Base-by-base conservation (phyloP, 1,140 invertebrate species). In the Ceratoteleas bidentatus region DNA sequence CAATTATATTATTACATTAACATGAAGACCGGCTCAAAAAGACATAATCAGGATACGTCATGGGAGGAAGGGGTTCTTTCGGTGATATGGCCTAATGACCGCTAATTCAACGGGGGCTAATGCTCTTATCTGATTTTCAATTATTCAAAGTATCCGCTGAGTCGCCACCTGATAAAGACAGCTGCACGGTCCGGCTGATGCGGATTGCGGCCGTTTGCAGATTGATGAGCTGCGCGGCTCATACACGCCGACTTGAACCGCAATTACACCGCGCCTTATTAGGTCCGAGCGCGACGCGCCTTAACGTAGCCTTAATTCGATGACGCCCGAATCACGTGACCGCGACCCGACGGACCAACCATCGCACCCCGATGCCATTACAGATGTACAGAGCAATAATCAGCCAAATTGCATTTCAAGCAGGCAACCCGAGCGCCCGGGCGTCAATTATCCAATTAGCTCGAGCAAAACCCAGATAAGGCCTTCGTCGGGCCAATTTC, bases 1-100 rank as follows among this genome's bases (percentile, higher is more conserved):
- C 52, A 54, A 54, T 54, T 54, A 54, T 54, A 34, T 54, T 54
- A 54, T 54, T 54, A 54, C 24, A 54, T 54, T 54, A 54, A 54
- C 52, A 54, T 34, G 52, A 54, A 54, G 52, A 54, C 34, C 11
- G 52, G 24, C 16, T 54, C 14, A 54, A 33, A 54, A 54, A n/a
- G 32, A n/a, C 52, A 33, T 54, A 54, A 54, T 54, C 34, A 32
- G 34, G 34, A 54, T 34, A 54, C 52, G 34, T 54, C 34, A 36
- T 9, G 34, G 34, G 34, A 9, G 34, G 9, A 9, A 4, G 34
- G 4, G 5, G 34, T 40, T 40, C 36, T 6, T 40, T 40, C 2
- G 36, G 6, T 40, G 36, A 6, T 40, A 24, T 40, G 0, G 36
- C 36, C 36, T 40, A 40, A 40, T 40, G 36, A 40, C 36, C 2